A percentile compares a stretch with the other conserved stretches of the same genome.
Conservation (phyloP, 1,140 invertebrate genomes). For the Heterodera carotae region DNA sequence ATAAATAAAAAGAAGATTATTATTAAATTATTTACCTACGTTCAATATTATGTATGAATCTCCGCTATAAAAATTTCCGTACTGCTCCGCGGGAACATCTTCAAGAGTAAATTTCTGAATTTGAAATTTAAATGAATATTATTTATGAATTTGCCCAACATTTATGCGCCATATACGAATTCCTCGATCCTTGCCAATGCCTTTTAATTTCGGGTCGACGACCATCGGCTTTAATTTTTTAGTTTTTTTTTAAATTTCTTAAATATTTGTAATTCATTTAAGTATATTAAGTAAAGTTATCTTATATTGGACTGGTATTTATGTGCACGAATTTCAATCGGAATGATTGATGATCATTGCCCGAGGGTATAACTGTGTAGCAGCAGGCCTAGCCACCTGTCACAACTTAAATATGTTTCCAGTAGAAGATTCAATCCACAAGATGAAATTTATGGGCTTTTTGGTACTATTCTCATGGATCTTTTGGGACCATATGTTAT, state of each 20-base stretch:
- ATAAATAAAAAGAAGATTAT: conserved; percentile 17
- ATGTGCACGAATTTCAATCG: no score
- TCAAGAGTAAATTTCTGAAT: conserved; percentile 66
- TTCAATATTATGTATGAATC: conserved; percentile 86
- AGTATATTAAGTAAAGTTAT: no score
- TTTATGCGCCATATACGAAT: conserved; percentile 64
- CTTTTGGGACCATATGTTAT: not conserved
- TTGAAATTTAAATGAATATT: conserved; percentile 10
- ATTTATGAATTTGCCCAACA: conserved; percentile 27
- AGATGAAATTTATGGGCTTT: not conserved
- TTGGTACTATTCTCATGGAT: not conserved
- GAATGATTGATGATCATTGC: no score
- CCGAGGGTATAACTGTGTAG: no score
- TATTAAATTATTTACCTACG: conserved; percentile 68
- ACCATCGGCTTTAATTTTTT: conserved; percentile 33
- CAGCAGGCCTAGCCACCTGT: no score
- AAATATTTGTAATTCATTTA: no score
- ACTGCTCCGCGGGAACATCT: conserved; percentile 75
- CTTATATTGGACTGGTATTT: no score
- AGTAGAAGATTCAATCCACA: no score
- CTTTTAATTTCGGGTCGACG: conserved; percentile 50
- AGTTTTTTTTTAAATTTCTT: not conserved
- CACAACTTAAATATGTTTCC: no score
- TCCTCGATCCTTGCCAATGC: conserved; percentile 57
- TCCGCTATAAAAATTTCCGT: conserved; percentile 84